Percentiles rank a stretch among this genome's conserved stretches.
Evolutionary conservation across 2,113 vertebrate species (phyloP).

Genomic region (Cyanocitta stelleri): DNA sequence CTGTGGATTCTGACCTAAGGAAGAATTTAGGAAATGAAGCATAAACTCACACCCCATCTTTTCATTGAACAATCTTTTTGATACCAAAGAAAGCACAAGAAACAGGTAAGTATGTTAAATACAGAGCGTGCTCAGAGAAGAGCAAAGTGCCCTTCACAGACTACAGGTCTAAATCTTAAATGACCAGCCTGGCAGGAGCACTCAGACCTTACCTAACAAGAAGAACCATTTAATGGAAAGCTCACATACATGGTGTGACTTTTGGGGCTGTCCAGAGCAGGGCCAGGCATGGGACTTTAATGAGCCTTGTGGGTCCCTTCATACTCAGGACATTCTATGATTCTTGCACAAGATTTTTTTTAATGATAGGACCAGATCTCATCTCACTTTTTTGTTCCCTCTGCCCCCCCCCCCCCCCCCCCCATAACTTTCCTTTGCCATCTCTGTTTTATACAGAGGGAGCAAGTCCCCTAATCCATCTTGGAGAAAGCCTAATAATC

Average conservation of each 20-base stretch:
- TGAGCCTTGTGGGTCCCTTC: background rate
- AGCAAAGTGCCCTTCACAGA: background rate
- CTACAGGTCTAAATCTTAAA: background rate
- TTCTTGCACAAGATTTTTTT: background rate
- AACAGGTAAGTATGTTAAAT: background rate
- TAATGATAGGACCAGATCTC: background rate
- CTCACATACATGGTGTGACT: background rate
- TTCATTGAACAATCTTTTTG: background rate
- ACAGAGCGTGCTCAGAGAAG: background rate
- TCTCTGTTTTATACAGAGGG: background rate
- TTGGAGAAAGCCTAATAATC: background rate
- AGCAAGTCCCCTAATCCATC: background rate
- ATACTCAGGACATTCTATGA: background rate
- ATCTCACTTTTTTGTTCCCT: background rate
- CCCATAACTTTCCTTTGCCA: background rate
- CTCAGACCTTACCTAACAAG: background rate
- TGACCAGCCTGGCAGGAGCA: background rate
- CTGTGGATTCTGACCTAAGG: background rate
- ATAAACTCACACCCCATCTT: background rate
- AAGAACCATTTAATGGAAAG: background rate
- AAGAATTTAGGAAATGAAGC: background rate
- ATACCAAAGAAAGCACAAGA: background rate
- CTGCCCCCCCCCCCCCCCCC: accelerated
- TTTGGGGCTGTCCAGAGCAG: background rate
- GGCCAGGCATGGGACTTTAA: no score